These are phyloP conservation scores for Platanista minor DNA, from an alignment of 2,113 vertebrate genomes.

Conservation along the genomic window DNA sequence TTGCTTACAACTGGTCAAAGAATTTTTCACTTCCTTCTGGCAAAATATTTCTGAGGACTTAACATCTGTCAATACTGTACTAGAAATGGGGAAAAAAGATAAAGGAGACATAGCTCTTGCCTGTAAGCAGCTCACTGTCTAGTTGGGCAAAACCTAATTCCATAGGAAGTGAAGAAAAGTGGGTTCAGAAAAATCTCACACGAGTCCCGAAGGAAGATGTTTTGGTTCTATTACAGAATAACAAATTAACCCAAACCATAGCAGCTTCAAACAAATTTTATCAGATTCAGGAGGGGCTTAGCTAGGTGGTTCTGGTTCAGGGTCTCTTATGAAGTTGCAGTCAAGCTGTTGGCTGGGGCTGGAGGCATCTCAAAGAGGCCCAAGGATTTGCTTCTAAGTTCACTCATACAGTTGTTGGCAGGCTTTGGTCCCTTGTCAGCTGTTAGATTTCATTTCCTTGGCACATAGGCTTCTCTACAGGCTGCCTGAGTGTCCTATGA, in stretches of 20 bases:
- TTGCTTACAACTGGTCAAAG: not conserved
- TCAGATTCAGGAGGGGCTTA: not conserved
- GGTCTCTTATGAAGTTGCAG: not conserved
- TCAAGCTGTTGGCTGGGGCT: not conserved
- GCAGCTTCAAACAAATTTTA: not conserved
- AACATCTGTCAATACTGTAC: not conserved
- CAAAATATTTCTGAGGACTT: not conserved
- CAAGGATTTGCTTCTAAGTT: not conserved
- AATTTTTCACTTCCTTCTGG: not conserved
- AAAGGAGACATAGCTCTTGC: not conserved
- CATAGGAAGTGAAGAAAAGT: not conserved
- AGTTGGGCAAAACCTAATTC: not conserved
- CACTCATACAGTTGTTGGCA: not conserved
- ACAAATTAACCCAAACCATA: not conserved
- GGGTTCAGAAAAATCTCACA: not conserved
- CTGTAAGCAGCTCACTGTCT: not conserved
- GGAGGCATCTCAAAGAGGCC: not conserved
- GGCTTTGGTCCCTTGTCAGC: not conserved
- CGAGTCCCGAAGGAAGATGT: not conserved
- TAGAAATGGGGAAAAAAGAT: not conserved
- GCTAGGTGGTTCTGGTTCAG: not conserved
- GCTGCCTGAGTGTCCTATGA: not conserved
- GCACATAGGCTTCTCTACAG: not conserved
- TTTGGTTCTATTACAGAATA: not conserved
- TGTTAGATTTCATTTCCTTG: not conserved